phyloP scores from a whole-genome alignment of 1,140 invertebrate genomes.

The Drosophila guanche region DNA sequence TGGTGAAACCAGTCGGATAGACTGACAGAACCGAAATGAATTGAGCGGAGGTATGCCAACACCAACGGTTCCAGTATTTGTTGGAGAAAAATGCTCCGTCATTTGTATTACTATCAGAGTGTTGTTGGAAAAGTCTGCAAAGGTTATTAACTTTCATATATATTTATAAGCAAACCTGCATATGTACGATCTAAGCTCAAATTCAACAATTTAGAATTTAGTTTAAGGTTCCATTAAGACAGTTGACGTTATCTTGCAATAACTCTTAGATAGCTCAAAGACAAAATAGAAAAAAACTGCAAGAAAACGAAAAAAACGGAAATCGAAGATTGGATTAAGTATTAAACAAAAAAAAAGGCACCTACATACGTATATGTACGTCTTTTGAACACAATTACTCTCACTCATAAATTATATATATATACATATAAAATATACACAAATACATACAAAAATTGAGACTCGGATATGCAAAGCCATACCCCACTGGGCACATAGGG shows the following conservation, averaged over 20 bases:
- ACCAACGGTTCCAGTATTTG: no score
- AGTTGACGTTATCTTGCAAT: conserved; percentile 3
- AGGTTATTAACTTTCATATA: no score
- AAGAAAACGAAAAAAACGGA: conserved; percentile 7
- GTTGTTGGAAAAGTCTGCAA: no score
- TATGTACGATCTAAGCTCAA: conserved; percentile 27
- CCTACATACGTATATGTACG: neutral
- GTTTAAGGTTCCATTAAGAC: no score
- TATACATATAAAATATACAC: conserved; percentile 4
- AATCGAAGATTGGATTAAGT: conserved; percentile 34
- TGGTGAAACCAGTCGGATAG: no score
- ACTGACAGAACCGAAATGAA: no score
- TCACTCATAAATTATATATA: conserved; percentile 28
- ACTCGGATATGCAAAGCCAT: conserved; percentile 83
- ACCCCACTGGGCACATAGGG: conserved; percentile 72
- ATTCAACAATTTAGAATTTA: neutral
- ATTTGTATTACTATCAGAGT: no score
- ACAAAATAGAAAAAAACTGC: conserved; percentile 1
- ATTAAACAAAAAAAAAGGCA: conserved; percentile 17
- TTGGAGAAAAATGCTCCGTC: no score
- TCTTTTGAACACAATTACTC: conserved; percentile 4
- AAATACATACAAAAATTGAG: conserved; percentile 73
- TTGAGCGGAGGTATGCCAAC: no score
- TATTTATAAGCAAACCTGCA: no score
- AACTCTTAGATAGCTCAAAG: neutral